Evolutionary conservation across 2,888 invertebrate species (phyloP).

Genomic region (Gasteruption jaculator): DNA sequence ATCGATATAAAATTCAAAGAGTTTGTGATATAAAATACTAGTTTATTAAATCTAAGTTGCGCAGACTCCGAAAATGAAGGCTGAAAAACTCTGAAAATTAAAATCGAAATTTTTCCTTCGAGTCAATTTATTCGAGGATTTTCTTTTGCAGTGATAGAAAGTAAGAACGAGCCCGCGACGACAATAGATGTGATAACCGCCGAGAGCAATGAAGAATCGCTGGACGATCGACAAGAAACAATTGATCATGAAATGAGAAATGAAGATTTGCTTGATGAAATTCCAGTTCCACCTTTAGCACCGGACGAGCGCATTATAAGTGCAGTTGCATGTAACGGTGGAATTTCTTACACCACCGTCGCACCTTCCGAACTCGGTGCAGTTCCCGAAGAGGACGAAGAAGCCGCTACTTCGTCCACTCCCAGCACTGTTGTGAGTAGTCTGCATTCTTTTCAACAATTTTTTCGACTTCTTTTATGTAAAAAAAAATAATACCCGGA

Average conservation of each 20-base stretch:
- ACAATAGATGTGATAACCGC: conserved; percentile 19
- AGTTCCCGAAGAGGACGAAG: conserved; percentile 64
- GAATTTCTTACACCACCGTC: conserved; percentile 34
- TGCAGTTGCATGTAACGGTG: conserved; percentile 35
- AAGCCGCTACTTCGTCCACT: conserved; percentile 62
- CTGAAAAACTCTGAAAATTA: too few species aligned
- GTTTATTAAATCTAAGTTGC: too few species aligned
- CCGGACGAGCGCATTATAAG: conserved; percentile 46
- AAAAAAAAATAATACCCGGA: not conserved
- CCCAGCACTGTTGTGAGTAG: conserved; percentile 66
- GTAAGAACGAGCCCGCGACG: conserved; percentile 28
- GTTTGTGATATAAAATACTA: too few species aligned
- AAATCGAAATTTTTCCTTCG: too few species aligned
- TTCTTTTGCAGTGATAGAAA: too few species aligned
- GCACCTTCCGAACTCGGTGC: conserved; percentile 54
- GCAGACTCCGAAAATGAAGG: too few species aligned
- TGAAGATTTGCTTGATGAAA: conserved; percentile 40
- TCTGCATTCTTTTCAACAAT: conserved; percentile 5
- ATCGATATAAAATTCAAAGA: too few species aligned
- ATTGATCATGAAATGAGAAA: conserved; percentile 33
- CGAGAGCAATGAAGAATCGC: conserved; percentile 22
- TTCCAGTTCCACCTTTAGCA: conserved; percentile 49
- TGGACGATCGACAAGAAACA: conserved; percentile 21
- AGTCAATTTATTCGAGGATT: too few species aligned
- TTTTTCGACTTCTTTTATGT: not conserved